Evolutionary conservation across 2,113 vertebrate species (phyloP).

Genomic region (Amphiprion ocellaris): DNA sequence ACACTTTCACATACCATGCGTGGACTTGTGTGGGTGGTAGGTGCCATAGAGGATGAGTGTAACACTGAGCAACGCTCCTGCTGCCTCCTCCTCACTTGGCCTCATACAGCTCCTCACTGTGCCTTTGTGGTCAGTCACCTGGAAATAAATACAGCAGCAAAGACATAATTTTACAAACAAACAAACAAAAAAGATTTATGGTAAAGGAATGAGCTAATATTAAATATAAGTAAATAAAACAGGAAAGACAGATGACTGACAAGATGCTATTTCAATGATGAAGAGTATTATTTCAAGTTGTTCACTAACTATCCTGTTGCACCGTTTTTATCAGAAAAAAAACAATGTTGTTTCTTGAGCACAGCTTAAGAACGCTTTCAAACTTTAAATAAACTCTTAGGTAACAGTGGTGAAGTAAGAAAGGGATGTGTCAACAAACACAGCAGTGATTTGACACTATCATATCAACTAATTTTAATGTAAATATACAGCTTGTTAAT

Average conservation of each 20-base stretch:
- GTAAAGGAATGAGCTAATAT: not conserved
- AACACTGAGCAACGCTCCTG: slow-evolving; percentile 55
- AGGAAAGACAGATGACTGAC: too few species aligned
- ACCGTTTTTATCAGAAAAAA: not conserved
- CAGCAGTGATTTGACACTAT: not conserved
- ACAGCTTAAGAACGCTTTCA: not conserved
- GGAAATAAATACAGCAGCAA: slow-evolving; percentile 48
- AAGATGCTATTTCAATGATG: not conserved
- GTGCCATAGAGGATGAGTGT: slow-evolving; percentile 76
- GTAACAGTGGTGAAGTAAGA: not conserved
- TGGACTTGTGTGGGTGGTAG: slow-evolving; percentile 62
- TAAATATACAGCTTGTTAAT: not conserved
- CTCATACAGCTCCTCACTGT: slow-evolving; percentile 55
- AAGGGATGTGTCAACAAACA: not conserved
- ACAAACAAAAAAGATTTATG: not conserved
- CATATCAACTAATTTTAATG: not conserved
- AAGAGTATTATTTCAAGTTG: not conserved
- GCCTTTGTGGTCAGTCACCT: slow-evolving; percentile 81
- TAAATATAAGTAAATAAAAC: too few species aligned
- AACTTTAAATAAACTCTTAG: not conserved
- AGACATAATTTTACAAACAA: slow-evolving; percentile 9
- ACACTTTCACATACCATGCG: slow-evolving; percentile 51
- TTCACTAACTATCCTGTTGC: not conserved
- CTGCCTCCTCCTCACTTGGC: slow-evolving; percentile 58
- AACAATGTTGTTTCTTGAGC: not conserved